Base-by-base conservation (phyloP, 2,113 vertebrate species). In the Oncorhynchus clarkii region DNA sequence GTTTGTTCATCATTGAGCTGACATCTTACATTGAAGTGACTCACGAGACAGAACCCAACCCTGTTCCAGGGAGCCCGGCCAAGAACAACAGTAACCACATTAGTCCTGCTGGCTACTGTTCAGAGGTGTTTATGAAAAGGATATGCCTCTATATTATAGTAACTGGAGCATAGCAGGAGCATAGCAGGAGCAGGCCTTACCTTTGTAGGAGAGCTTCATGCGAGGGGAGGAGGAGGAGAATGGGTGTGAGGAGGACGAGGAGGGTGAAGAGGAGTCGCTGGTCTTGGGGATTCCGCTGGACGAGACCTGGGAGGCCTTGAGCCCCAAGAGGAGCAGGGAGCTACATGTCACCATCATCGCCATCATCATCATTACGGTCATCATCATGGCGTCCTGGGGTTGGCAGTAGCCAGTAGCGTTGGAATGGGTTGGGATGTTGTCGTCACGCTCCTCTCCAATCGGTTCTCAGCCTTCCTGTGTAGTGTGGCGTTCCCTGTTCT, bases 151-250 rank as follows among this genome's bases (percentile, higher is more conserved):
- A 26, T 26, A 66, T 45, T 7, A 29, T 29, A 34, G 67, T 57
- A 79, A 34, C 26, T 67, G 65, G 14, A 31, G 29, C 27, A 14
- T 6, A 34, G 13, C 26, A 18, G 13, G 14, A 5, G 65, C 11
- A 27, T 27, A 27, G n/a, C 22, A 24, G 22, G 22, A 24, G n/a
- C 84, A 78, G 0, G 90, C 74, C 85, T 82, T 86, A 93, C 92
- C 92, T 91, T 92, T 91, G 74, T 91, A 92, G 2, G 92, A 92
- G 70, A 93, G 90, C 82, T 93, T 93, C 90, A 93, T 92, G 26
- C 92, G 90, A 0, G 92, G 91, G 54, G 90, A 91, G 0, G 89
- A 84, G 0, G 86, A 85, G 2, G 87, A 48, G 29, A 73, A 73
- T 39, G 49, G 51, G 66, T 54, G 70, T 13, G 26, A 80, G 0